Evolutionary conservation across 2,888 invertebrate genomes (phyloP).

Genomic region (Brachyptera putata): DNA sequence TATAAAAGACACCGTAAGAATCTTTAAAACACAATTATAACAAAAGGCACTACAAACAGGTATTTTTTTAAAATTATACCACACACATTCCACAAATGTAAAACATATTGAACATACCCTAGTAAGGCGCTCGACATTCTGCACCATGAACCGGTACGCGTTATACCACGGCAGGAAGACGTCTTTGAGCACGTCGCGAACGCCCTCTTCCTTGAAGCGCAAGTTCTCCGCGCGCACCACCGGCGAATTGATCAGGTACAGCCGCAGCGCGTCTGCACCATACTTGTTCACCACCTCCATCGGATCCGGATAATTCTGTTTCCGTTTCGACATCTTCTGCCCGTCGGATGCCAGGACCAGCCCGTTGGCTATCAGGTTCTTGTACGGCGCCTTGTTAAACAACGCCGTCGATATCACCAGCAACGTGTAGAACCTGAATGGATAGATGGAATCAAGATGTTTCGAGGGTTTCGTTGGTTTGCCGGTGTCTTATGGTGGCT

Average conservation of each 20-base stretch:
- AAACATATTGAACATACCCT: too few species aligned
- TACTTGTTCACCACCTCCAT: conserved; percentile 84
- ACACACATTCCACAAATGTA: too few species aligned
- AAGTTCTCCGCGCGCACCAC: conserved; percentile 96
- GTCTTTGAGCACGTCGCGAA: conserved; percentile 92
- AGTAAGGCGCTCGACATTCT: conserved; percentile 81
- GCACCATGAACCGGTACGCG: conserved; percentile 87
- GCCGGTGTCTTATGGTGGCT: too few species aligned
- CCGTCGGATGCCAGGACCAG: conserved; percentile 95
- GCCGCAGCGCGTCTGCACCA: conserved; percentile 93
- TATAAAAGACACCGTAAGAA: too few species aligned
- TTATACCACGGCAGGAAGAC: conserved; percentile 97
- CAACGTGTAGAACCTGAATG: conserved; percentile 82
- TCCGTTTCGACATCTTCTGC: conserved; percentile 98
- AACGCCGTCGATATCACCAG: conserved; percentile 93
- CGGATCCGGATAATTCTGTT: conserved; percentile 98
- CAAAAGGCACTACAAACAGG: too few species aligned
- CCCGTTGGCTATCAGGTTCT: conserved; percentile 95
- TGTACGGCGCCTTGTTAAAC: conserved; percentile 95
- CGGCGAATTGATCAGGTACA: conserved; percentile 97
- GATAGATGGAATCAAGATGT: too few species aligned
- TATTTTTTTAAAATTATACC: too few species aligned
- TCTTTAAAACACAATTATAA: too few species aligned
- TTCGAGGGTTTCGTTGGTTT: too few species aligned
- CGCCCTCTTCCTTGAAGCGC: conserved; percentile 95